phyloP scores from a whole-genome alignment of 2,113 vertebrate species.

The Cephalopholis sonnerati region DNA sequence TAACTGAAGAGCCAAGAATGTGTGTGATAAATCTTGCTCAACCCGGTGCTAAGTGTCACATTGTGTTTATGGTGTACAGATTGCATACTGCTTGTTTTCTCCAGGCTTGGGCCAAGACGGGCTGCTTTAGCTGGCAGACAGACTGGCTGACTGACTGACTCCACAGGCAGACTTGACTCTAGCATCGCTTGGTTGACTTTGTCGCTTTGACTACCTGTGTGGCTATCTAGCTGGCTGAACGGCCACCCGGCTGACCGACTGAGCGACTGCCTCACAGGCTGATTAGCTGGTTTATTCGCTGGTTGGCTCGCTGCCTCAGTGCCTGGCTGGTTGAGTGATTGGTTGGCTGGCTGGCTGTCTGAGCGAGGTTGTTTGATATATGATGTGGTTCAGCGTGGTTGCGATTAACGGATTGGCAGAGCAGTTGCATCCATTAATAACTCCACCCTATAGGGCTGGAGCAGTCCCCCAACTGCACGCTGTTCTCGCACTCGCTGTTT shows the following conservation, averaged over 20 bases:
- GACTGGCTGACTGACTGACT: constrained; percentile 45
- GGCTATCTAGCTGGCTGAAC: constrained; percentile 35
- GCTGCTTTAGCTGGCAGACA: constrained; percentile 57
- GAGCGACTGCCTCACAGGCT: constrained; percentile 42
- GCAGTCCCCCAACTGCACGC: constrained; percentile 34
- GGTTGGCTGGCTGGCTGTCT: constrained; percentile 65
- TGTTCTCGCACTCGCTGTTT: constrained; percentile 49
- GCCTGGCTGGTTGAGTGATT: constrained; percentile 74
- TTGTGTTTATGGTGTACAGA: constrained; percentile 80
- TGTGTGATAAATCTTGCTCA: constrained; percentile 72
- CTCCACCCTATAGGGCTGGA: constrained; percentile 64
- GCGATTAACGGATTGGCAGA: constrained; percentile 80
- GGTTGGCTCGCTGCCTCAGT: constrained; percentile 66
- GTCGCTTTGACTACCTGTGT: constrained; percentile 51
- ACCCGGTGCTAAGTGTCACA: constrained; percentile 71
- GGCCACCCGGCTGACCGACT: constrained; percentile 52
- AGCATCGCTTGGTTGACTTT: constrained; percentile 42
- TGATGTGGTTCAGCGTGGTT: constrained; percentile 74
- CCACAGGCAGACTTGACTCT: constrained; percentile 17
- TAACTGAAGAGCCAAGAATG: constrained; percentile 69
- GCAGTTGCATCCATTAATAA: constrained; percentile 78
- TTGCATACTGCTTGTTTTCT: constrained; percentile 74
- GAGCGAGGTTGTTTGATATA: constrained; percentile 76
- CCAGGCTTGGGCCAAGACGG: constrained; percentile 52
- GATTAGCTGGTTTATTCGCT: constrained; percentile 62